Evolutionary conservation across 2,797 vertebrate genomes (phyloP).

Genomic region (Avahi laniger): DNA sequence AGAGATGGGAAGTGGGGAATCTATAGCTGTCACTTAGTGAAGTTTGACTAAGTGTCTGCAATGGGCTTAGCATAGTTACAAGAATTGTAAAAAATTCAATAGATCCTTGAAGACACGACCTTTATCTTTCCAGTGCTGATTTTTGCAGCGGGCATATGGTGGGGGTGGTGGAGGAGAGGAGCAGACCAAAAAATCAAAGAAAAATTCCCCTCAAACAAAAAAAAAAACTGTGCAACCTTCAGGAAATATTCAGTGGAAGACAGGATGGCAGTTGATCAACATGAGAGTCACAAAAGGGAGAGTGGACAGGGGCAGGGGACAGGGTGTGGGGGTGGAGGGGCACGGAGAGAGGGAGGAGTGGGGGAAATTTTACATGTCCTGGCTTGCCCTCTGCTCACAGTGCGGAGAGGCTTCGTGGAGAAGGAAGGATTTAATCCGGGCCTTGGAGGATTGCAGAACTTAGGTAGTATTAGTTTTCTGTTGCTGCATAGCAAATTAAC

Average conservation of each 20-base stretch:
- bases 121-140: background rate
- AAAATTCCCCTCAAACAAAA: background rate
- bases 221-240: background rate
- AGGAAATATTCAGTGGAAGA: background rate
- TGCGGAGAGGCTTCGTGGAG: background rate
- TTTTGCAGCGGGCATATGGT: background rate
- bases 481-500: background rate
- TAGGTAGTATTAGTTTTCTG: background rate
- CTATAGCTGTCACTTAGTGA: background rate
- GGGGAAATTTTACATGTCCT: background rate
- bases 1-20: no score
- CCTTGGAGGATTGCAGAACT: background rate
- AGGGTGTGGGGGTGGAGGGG: background rate
- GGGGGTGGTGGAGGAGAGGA: fast-evolving
- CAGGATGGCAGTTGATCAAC: background rate
- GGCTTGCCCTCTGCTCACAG: background rate
- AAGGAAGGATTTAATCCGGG: background rate
- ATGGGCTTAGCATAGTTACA: background rate
- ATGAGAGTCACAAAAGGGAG: background rate
- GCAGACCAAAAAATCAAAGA: background rate
- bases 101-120: background rate
- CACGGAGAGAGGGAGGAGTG: background rate
- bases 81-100: background rate
- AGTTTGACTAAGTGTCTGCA: background rate
- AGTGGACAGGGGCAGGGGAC: no score